phyloP scores from a whole-genome alignment of 2,113 vertebrate species.

The Pseudorasbora parva region DNA sequence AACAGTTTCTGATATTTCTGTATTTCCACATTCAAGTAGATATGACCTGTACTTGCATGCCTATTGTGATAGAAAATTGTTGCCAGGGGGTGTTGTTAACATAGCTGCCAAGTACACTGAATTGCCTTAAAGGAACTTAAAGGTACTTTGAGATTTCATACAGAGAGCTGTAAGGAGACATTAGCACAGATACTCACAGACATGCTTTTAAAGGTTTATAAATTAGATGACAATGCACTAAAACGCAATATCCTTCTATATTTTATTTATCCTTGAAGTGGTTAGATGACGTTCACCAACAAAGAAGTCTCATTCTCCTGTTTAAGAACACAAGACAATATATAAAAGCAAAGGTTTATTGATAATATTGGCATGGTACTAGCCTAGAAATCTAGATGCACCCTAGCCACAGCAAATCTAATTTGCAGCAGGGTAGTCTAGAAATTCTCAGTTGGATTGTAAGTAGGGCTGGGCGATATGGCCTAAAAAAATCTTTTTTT shows the following conservation, averaged over 20 bases:
- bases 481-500: too few relatives aligned
- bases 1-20: background rate
- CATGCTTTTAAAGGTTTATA: background rate
- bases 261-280: constrained; percentile 12
- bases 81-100: background rate
- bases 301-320: background rate
- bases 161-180: background rate
- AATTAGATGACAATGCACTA: background rate
- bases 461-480: too few relatives aligned
- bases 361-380: background rate
- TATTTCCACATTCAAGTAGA: background rate
- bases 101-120: background rate
- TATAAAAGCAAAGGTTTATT: background rate
- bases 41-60: constrained; percentile 14
- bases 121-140: constrained; percentile 3
- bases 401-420: too few relatives aligned
- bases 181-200: background rate
- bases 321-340: background rate
- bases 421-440: too few relatives aligned
- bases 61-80: background rate
- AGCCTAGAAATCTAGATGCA: too few relatives aligned
- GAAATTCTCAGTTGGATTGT: too few relatives aligned
- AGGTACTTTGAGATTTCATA: background rate
- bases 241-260: background rate
- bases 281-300: constrained; percentile 14